Conservation (phyloP, 2,113 vertebrate species). For the Corythaeola cristata region DNA sequence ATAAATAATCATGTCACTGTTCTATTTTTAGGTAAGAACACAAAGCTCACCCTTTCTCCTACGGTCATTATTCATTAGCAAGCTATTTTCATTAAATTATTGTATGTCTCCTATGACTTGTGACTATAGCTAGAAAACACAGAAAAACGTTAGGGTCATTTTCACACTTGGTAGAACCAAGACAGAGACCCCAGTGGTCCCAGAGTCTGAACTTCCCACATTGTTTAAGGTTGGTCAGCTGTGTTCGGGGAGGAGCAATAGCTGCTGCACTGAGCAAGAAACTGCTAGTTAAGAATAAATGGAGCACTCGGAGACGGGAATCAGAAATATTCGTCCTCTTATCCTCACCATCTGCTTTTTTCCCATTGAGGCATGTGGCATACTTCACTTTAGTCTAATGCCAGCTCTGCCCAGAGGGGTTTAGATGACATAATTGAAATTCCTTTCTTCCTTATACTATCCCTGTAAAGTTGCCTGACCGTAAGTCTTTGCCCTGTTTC, state of each 20-base stretch:
- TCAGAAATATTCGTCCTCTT: conserved; percentile 9
- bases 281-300: conserved; percentile 37
- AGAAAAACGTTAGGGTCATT: neutral
- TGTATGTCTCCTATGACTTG: neutral
- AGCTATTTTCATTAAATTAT: neutral
- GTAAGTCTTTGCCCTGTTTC: neutral
- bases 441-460: neutral
- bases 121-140: neutral
- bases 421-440: conserved; percentile 12
- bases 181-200: neutral
- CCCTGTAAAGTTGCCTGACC: neutral
- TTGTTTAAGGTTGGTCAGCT: neutral
- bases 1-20: neutral
- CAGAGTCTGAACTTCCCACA: neutral
- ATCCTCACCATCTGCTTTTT: conserved; percentile 23
- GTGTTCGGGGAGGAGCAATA: neutral
- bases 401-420: conserved; percentile 1
- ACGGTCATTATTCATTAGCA: neutral
- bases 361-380: neutral
- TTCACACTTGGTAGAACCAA: neutral
- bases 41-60: neutral
- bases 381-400: neutral
- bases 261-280: neutral
- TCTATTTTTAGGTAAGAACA: neutral
- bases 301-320: conserved; percentile 12